phyloP scores from a whole-genome alignment of 2,888 invertebrate genomes.

The Endotricha flammealis region DNA sequence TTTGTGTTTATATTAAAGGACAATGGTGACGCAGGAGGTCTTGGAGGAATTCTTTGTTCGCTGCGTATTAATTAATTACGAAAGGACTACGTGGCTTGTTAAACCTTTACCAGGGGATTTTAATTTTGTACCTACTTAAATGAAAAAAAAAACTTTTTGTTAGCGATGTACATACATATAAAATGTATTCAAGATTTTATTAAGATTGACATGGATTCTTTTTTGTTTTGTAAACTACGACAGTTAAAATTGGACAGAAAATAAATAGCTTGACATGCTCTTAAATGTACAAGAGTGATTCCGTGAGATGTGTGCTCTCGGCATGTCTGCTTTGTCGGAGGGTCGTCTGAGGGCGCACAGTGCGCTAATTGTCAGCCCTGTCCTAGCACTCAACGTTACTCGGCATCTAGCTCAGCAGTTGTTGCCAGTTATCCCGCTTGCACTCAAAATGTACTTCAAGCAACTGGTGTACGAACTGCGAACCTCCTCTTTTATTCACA shows the following conservation, averaged over 20 bases:
- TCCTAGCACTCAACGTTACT: slow-evolving; percentile 22
- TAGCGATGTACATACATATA: too few relatives aligned
- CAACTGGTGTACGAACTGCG: too few relatives aligned
- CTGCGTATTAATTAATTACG: slow-evolving; percentile 34
- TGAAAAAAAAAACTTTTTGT: too few relatives aligned
- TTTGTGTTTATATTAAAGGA: slow-evolving; percentile 54
- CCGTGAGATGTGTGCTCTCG: slow-evolving; percentile 45
- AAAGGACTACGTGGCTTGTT: slow-evolving; percentile 15
- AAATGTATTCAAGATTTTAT: too few relatives aligned
- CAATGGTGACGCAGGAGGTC: slow-evolving; percentile 37
- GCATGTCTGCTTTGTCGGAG: slow-evolving; percentile 31
- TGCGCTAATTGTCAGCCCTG: slow-evolving; percentile 55
- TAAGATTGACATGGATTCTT: too few relatives aligned
- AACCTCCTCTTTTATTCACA: too few relatives aligned
- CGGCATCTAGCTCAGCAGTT: slow-evolving; percentile 22
- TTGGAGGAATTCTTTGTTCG: slow-evolving; percentile 45
- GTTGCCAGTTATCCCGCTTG: slow-evolving; percentile 14
- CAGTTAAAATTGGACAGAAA: too few relatives aligned
- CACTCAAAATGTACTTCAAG: not conserved
- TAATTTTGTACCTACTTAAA: too few relatives aligned
- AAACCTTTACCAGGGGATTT: slow-evolving; percentile 15
- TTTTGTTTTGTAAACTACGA: too few relatives aligned
- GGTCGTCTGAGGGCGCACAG: slow-evolving; percentile 49
- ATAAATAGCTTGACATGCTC: too few relatives aligned
- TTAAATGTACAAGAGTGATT: slow-evolving; percentile 30